Percentiles rank a stretch among this genome's conserved stretches.
phyloP scores from a whole-genome alignment of 2,797 vertebrate species.

The Sphaeramia orbicularis region DNA sequence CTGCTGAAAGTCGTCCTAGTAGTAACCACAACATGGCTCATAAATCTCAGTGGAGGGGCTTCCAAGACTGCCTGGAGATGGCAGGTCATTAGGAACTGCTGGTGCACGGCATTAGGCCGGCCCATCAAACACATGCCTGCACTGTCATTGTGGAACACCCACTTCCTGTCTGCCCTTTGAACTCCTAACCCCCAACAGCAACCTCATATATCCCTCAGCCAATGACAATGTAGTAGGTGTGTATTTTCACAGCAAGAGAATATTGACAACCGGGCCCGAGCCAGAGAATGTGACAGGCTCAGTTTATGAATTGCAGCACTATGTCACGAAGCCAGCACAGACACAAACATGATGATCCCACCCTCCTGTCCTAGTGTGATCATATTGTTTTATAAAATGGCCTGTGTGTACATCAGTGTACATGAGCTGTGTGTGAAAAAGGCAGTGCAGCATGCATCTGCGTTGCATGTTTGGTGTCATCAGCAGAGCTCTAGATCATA shows the following conservation, averaged over 20 bases:
- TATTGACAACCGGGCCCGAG: slow-evolving; percentile 41
- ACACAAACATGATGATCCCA: slow-evolving; percentile 43
- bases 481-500: slow-evolving; percentile 65
- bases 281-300: slow-evolving; percentile 37
- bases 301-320: slow-evolving; percentile 51
- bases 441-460: slow-evolving; percentile 52
- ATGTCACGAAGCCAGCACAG: slow-evolving; percentile 30
- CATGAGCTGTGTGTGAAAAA: slow-evolving; percentile 40
- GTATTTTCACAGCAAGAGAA: slow-evolving; percentile 47
- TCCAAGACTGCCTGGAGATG: slow-evolving; percentile 69
- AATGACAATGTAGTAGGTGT: slow-evolving; percentile 32
- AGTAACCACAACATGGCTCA: slow-evolving; percentile 68
- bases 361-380: slow-evolving; percentile 37
- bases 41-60: slow-evolving; percentile 80
- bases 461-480: slow-evolving; percentile 59
- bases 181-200: slow-evolving; percentile 54
- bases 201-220: slow-evolving; percentile 54
- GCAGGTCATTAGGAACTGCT: slow-evolving; percentile 78
- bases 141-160: slow-evolving; percentile 69
- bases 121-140: slow-evolving; percentile 69
- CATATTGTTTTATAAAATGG: slow-evolving; percentile 54
- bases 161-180: slow-evolving; percentile 80
- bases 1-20: slow-evolving; percentile 48
- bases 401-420: slow-evolving; percentile 40
- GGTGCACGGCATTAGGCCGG: slow-evolving; percentile 63